Evolutionary conservation across 2,113 vertebrate species (phyloP).

Genomic region (Urocynchramus pylzowi): DNA sequence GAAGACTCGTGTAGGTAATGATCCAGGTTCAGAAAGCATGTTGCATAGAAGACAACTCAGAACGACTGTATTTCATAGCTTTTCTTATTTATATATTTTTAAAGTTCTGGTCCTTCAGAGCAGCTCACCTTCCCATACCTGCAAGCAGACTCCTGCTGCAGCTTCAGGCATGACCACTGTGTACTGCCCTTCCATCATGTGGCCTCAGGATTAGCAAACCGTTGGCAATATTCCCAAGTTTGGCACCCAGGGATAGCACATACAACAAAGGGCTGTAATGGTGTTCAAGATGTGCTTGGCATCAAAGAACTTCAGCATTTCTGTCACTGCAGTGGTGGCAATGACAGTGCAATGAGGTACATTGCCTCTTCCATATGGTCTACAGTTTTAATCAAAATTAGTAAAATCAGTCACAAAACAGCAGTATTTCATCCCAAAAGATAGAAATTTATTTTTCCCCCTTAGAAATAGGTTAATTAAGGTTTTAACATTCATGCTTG

Average conservation of each 20-base stretch:
- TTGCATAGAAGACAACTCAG: not conserved
- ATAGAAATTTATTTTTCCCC: not conserved
- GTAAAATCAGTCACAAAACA: not conserved
- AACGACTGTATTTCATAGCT: not conserved
- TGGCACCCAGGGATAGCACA: not conserved
- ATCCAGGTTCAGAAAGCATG: not conserved
- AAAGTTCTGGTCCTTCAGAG: not conserved
- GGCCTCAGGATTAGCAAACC: not conserved
- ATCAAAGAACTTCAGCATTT: not conserved
- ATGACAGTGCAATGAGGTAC: not conserved
- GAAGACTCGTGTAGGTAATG: not conserved
- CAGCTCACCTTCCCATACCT: not conserved
- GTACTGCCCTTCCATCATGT: not conserved
- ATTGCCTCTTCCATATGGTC: not conserved
- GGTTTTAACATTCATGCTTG: not conserved
- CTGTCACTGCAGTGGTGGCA: not conserved
- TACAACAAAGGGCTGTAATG: not conserved
- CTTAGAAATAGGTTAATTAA: not conserved
- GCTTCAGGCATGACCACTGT: not conserved
- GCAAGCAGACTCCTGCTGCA: not conserved
- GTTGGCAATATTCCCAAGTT: not conserved
- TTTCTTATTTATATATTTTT: not conserved
- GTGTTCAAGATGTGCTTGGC: not conserved
- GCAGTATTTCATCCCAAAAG: not conserved
- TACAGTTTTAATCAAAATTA: not conserved